Percentiles rank a stretch among this genome's conserved stretches.
Conservation (phyloP, 2,113 vertebrate genomes). For the Misgurnus mizolepis region DNA sequence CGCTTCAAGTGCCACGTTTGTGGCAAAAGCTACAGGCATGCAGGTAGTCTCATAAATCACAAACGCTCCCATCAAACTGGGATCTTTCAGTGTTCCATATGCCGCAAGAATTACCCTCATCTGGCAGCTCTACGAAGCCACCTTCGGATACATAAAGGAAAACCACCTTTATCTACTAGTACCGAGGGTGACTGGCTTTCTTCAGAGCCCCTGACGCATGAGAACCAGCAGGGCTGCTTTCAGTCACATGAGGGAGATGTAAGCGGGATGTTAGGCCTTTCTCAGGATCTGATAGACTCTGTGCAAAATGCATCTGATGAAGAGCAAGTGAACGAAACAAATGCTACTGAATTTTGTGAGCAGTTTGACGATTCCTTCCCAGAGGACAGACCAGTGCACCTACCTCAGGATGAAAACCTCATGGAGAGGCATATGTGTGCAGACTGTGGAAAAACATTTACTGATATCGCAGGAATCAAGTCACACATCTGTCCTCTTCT, state of each 20-base stretch:
- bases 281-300: slow-evolving; percentile 54
- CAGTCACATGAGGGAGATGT: slow-evolving; percentile 53
- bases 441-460: slow-evolving; percentile 75
- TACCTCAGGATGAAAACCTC: slow-evolving; percentile 67
- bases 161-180: slow-evolving; percentile 61
- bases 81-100: slow-evolving; percentile 81
- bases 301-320: slow-evolving; percentile 46
- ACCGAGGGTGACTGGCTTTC: slow-evolving; percentile 75
- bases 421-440: slow-evolving; percentile 80
- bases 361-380: slow-evolving; percentile 64
- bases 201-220: slow-evolving; percentile 69
- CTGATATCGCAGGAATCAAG: slow-evolving; percentile 75
- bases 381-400: slow-evolving; percentile 59
- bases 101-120: slow-evolving; percentile 84
- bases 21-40: slow-evolving; percentile 88
- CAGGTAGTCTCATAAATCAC: slow-evolving; percentile 89
- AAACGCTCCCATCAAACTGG: slow-evolving; percentile 87
- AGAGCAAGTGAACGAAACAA: slow-evolving; percentile 30
- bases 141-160: slow-evolving; percentile 82
- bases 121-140: slow-evolving; percentile 86
- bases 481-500: slow-evolving; percentile 70
- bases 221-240: slow-evolving; percentile 65
- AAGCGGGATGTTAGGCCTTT: slow-evolving; percentile 39
- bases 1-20: slow-evolving; percentile 82
- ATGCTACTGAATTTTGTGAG: slow-evolving; percentile 58